These are phyloP conservation scores for Epinephelus lanceolatus DNA, from an alignment of 2,113 vertebrate species.

Conservation along the genomic window DNA sequence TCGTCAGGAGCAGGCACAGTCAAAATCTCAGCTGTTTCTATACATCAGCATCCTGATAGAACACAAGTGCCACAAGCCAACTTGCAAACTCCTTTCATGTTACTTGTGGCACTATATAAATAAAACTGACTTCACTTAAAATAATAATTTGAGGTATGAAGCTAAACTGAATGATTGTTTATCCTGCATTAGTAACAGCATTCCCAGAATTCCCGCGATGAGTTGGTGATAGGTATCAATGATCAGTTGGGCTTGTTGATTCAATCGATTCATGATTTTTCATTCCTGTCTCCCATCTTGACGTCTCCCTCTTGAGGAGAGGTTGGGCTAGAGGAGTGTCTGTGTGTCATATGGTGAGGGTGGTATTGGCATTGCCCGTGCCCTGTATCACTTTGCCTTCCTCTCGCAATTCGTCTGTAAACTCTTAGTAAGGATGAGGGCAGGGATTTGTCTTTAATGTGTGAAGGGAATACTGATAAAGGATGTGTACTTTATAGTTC, in stretches of 20 bases:
- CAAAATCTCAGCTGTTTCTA: too few species aligned
- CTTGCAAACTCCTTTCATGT: too few species aligned
- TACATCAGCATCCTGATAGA: too few species aligned
- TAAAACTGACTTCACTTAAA: too few species aligned
- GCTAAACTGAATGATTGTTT: background rate
- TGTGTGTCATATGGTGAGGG: background rate
- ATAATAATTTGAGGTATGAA: background rate
- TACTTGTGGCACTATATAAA: too few species aligned
- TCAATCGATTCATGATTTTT: constrained; percentile 6
- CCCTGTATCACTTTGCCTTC: background rate
- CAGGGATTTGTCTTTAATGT: constrained; percentile 12
- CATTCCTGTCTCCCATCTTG: background rate
- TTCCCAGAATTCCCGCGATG: background rate
- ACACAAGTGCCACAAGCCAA: too few species aligned
- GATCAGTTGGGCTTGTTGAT: constrained; percentile 3
- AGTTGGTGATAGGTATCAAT: background rate
- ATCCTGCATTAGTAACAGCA: background rate
- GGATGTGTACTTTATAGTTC: background rate
- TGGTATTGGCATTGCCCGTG: background rate
- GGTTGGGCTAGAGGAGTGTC: background rate
- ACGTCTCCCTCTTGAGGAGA: background rate
- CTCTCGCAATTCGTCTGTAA: constrained; percentile 28
- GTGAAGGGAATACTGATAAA: constrained; percentile 6
- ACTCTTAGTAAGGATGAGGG: background rate
- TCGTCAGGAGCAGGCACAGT: too few species aligned